Evolutionary conservation across 2,888 invertebrate genomes (phyloP).

Genomic region (Aelia acuminata): DNA sequence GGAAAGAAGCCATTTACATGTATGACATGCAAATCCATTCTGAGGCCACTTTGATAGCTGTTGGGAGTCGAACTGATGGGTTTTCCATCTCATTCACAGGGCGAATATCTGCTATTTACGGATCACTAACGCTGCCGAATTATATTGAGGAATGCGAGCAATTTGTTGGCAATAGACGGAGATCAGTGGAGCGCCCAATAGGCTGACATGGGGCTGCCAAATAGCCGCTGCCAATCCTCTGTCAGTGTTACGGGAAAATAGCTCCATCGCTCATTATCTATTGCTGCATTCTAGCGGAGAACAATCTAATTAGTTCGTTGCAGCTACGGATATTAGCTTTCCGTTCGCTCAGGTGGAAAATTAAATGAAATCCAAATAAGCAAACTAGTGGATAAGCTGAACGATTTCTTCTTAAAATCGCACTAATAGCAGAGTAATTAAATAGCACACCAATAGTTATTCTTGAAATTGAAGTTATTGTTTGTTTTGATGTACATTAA

Average conservation of each 20-base stretch:
- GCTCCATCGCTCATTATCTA: slow-evolving; percentile 9
- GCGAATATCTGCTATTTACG: slow-evolving; percentile 39
- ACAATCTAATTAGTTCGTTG: slow-evolving; percentile 1
- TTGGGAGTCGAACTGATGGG: slow-evolving; percentile 33
- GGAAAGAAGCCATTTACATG: slow-evolving; percentile 64
- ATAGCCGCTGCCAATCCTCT: background rate
- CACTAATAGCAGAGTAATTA: background rate
- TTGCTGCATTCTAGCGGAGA: slow-evolving; percentile 6
- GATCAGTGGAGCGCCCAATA: background rate
- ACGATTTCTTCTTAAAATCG: background rate
- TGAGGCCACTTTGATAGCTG: slow-evolving; percentile 55
- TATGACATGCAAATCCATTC: slow-evolving; percentile 64
- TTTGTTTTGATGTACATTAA: too few species aligned
- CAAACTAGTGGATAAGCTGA: background rate
- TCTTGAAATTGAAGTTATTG: too few species aligned
- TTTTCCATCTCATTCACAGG: slow-evolving; percentile 52
- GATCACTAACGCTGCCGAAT: slow-evolving; percentile 35
- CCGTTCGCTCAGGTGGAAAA: background rate
- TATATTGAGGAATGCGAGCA: slow-evolving; percentile 1
- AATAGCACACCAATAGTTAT: too few species aligned
- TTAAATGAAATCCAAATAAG: slow-evolving; percentile 43
- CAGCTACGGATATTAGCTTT: slow-evolving; percentile 25
- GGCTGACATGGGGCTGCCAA: background rate
- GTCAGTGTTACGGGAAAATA: background rate
- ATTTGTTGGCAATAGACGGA: slow-evolving; percentile 6